Conservation (phyloP, 2,113 vertebrate species). For the Astur gentilis region DNA sequence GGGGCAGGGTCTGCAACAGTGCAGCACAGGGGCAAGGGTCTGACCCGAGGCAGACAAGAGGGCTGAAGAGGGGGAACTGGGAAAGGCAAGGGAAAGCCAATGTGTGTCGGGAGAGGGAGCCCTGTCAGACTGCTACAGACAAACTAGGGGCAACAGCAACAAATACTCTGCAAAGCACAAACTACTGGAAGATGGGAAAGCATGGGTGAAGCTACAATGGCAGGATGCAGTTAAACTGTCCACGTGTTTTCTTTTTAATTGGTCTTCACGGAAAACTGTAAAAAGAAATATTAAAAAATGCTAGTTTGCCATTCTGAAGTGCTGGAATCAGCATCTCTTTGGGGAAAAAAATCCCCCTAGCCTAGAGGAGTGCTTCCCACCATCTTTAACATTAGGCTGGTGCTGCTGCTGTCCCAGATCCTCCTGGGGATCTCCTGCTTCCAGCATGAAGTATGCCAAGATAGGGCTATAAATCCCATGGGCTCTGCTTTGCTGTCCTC, state of each 20-base stretch:
- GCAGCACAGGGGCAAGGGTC: not conserved
- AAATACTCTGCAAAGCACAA: not conserved
- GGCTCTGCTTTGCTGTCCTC: slow-evolving; percentile 5
- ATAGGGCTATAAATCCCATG: not conserved
- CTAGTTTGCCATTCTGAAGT: not conserved
- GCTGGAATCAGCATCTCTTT: not conserved
- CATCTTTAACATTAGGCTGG: not conserved
- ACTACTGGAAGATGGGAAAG: not conserved
- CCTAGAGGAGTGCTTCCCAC: not conserved
- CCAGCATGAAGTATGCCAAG: not conserved
- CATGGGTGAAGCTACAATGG: not conserved
- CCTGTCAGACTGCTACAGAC: accelerated
- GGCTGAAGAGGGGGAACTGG: not conserved
- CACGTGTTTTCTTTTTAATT: not conserved
- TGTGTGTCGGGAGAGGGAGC: not conserved
- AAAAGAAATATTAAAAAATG: not conserved
- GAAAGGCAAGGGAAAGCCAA: not conserved
- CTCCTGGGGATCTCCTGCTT: not conserved
- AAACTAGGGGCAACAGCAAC: not conserved
- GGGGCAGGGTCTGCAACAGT: not conserved
- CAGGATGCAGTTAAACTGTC: not conserved
- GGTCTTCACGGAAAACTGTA: not conserved
- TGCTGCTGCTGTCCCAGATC: not conserved
- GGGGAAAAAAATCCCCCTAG: not conserved
- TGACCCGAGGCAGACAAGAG: accelerated